Base-by-base conservation (phyloP, 2,797 vertebrate species). In the Neosilurus hyrtlii region DNA sequence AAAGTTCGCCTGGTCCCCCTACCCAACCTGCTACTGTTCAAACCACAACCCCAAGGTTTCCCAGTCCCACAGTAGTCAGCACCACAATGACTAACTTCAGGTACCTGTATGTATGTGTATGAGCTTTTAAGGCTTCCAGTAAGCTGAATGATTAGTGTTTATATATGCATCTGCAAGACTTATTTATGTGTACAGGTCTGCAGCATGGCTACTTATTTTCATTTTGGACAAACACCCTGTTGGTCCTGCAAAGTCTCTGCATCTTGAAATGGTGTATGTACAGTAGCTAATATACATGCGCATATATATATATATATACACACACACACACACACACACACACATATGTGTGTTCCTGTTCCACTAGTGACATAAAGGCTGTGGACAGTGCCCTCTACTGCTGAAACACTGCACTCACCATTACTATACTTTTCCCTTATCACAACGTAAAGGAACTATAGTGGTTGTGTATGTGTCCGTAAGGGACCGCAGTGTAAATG, bases 41-140 rank as follows among this genome's bases (percentile, higher is more conserved):
- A 90, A 88, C 92, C 89, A 91, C 92, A 89, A 89, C 92, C 89
- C 86, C 95, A 85, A 94, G 93, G 87, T 89, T 94, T 88, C 93
- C 94, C 90, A 96, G 94, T 88, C 94, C 96, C 91, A 92, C 94
- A 90, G 89, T 95, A 93, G 93, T 95, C 94, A 94, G 92, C 94
- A 94, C 93, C 91, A 90, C 92, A 92, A 92, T 94, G 89, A 94
- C 95, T 84, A 94, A 92, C 88, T 93, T 89, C 95, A 99, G 97
- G 98, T 99, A 97, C 91, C 78, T 61, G 66, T 61, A 18, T 79
- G 9, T 59, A 9, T 70, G 74, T 63, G 51, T 82, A 63, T 66
- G 49, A 70, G 51, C 22, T 43, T 76, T 68, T 43, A 65, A 51
- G 43, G 37, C 65, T 84, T 82, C 2, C 8, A 20, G 3, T 79